Base-by-base conservation (phyloP, 1,140 invertebrate species). In the Brachionus calyciflorus region DNA sequence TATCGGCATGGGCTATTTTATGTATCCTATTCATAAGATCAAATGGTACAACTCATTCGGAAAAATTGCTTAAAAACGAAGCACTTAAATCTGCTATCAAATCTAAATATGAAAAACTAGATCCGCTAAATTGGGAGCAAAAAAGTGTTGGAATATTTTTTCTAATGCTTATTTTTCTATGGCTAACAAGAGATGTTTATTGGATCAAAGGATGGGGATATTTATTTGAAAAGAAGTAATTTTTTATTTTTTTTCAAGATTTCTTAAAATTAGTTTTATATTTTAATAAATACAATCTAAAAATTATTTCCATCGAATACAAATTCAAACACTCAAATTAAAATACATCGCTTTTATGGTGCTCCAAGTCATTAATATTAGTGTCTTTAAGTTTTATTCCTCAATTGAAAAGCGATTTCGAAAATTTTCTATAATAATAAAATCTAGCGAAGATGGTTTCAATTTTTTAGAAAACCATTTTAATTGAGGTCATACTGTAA, bases 141-240 rank as follows among this genome's bases (percentile, higher is more conserved):
- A 82, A 79, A 2, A 86, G 87, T 19, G 90, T 93, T 2, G 89
- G 91, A 30, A 77, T 88, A 9, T 84, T 93, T 14, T 95, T 95
- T 81, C 81, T 91, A 5, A 76, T 89, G 9, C 89, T 93, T 2
- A 89, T 94, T 1, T 78, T 91, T 46, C 86, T 95, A 68, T 95
- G 93, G 90, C 91, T 94, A 82, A 92, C 93, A 82, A 88, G 92
- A 44, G 89, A 90, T 60, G 93, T 93, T 0, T 90, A 90, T 73
- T 92, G 93, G 81, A 89, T 92, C 79, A 82, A 83, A 1, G 92
- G 92, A n/a, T 93, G 91, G 88, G 82, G 80, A 0, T 65, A 78
- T 40, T 70, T 83, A 2, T 85, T 87, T 63, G 33, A 51, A 48
- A 53, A 70, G 53, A 77, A 63, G 51, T 51, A 28, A 44, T 53